Conservation (phyloP, 2,797 vertebrate species). For the Propithecus perrieri region DNA sequence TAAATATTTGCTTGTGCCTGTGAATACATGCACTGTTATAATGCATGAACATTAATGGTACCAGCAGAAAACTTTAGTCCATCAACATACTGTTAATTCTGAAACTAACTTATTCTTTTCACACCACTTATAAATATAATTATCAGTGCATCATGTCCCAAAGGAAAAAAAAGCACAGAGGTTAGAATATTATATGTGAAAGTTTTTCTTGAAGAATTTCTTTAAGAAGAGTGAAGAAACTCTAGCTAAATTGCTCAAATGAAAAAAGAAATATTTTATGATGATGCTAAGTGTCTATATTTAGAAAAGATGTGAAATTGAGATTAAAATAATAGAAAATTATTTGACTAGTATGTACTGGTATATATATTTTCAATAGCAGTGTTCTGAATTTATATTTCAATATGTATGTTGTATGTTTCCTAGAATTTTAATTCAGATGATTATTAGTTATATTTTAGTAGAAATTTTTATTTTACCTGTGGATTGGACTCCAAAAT, state of each 20-base stretch:
- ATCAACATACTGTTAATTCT: background rate
- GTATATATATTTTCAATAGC: background rate
- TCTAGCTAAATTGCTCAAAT: background rate
- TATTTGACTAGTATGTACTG: background rate
- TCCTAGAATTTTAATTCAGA: background rate
- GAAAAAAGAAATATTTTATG: background rate
- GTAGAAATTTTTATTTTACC: background rate
- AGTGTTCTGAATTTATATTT: background rate
- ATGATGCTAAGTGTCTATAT: background rate
- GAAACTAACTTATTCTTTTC: background rate
- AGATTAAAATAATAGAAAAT: background rate
- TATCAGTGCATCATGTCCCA: background rate
- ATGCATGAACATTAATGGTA: background rate
- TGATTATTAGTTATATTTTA: background rate
- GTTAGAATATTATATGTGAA: background rate
- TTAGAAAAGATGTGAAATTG: background rate
- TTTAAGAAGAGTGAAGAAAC: background rate
- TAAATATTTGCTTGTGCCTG: background rate
- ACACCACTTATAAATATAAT: background rate
- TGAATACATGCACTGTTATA: background rate
- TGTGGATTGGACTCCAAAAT: background rate
- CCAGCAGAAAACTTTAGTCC: background rate
- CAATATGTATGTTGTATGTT: background rate
- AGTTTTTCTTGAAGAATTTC: background rate
- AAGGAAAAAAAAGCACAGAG: background rate